phyloP scores from a whole-genome alignment of 1,140 invertebrate genomes.

The Bombus pascuorum region DNA sequence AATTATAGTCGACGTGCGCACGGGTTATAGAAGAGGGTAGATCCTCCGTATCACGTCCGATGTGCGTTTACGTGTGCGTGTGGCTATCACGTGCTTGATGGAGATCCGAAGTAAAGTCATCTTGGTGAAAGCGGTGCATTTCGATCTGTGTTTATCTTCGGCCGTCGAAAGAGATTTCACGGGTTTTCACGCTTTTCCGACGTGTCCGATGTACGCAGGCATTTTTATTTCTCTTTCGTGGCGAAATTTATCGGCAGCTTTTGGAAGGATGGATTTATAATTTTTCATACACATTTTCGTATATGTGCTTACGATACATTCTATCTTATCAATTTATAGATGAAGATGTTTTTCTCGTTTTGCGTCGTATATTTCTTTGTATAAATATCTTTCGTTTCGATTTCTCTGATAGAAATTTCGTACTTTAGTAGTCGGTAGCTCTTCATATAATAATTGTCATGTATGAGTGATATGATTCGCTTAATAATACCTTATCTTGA shows the following conservation, averaged over 20 bases:
- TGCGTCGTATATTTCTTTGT: too few species aligned
- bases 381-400: too few species aligned
- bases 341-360: too few species aligned
- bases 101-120: slow-evolving; percentile 54
- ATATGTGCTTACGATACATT: too few species aligned
- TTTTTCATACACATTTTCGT: not conserved
- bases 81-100: slow-evolving; percentile 61
- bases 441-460: too few species aligned
- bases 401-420: too few species aligned
- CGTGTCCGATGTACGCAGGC: too few species aligned
- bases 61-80: slow-evolving; percentile 67
- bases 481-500: too few species aligned
- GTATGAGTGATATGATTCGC: too few species aligned
- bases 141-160: slow-evolving; percentile 1
- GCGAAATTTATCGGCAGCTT: too few species aligned
- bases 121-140: slow-evolving; percentile 38
- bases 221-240: not conserved
- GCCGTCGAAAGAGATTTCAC: not conserved
- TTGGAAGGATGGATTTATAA: not conserved
- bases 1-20: slow-evolving; percentile 82
- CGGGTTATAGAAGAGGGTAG: slow-evolving; percentile 74
- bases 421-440: too few species aligned
- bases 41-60: slow-evolving; percentile 46
- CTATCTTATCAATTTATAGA: too few species aligned
- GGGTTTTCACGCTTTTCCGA: not conserved